Percentiles rank a stretch among this genome's conserved stretches.
These are phyloP conservation scores for Accipiter virgatus DNA, from an alignment of 2,113 vertebrate genomes.

Conservation along the genomic window DNA sequence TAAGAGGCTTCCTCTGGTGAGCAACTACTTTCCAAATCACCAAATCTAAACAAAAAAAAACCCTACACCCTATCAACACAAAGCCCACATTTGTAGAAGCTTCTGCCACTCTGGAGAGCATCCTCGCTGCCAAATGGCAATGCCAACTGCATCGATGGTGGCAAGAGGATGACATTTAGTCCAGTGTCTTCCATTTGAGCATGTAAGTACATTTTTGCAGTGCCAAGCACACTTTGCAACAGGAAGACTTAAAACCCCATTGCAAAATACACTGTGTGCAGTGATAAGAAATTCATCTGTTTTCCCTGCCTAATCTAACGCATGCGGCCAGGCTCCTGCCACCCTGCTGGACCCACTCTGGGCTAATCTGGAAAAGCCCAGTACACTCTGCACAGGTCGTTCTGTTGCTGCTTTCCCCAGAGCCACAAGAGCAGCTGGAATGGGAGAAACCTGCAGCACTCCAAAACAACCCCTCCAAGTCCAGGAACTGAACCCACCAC, in stretches of 20 bases:
- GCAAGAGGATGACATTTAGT: not conserved
- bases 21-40: not conserved
- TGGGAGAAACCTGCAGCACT: not conserved
- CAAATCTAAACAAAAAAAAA: not conserved
- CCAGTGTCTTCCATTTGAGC: not conserved
- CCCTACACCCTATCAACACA: not conserved
- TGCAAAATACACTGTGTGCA: not conserved
- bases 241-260: not conserved
- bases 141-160: not conserved
- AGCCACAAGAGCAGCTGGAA: not conserved
- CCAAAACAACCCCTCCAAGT: not conserved
- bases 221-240: not conserved
- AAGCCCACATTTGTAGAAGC: not conserved
- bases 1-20: not conserved
- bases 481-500: not conserved
- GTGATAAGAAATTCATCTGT: not conserved
- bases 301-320: not conserved
- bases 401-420: not conserved
- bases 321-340: not conserved
- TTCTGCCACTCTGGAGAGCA: not conserved
- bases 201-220: accelerated
- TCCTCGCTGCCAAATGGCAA: not conserved
- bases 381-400: not conserved
- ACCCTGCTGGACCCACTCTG: not conserved
- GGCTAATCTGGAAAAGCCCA: not conserved